Evolutionary conservation across 1,140 invertebrate species (phyloP).

Genomic region (Drosophila erecta): DNA sequence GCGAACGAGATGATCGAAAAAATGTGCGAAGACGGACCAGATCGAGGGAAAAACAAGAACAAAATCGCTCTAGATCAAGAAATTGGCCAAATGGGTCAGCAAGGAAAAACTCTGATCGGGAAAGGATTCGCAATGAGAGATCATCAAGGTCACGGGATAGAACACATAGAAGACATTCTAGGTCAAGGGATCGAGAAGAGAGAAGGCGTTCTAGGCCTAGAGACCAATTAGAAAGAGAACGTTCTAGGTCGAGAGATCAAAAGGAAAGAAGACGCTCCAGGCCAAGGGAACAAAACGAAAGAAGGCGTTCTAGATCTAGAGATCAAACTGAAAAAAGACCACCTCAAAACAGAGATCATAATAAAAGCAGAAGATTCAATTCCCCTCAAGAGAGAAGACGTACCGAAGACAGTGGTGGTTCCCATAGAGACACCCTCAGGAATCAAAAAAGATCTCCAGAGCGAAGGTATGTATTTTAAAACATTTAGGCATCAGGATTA

Average conservation of each 20-base stretch:
- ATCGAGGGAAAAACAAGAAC: conserved; percentile 24
- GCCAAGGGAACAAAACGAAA: conserved; percentile 12
- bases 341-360: conserved; percentile 10
- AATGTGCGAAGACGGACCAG: conserved; percentile 16
- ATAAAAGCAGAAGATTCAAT: conserved; percentile 8
- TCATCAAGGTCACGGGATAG: conserved; percentile 15
- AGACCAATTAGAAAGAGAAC: conserved; percentile 7
- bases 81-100: neutral
- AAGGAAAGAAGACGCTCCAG: conserved; percentile 9
- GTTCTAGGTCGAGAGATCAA: conserved; percentile 28
- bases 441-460: conserved; percentile 5
- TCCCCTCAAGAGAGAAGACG: conserved; percentile 26
- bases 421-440: conserved; percentile 15
- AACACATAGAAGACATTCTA: conserved; percentile 9
- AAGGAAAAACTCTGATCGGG: conserved; percentile 9
- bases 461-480: conserved; percentile 27
- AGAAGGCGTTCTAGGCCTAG: conserved; percentile 8
- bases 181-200: conserved; percentile 2
- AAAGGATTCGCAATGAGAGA: conserved; percentile 18
- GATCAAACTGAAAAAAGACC: neutral
- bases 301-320: conserved; percentile 19
- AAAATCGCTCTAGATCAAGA: conserved; percentile 33
- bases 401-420: conserved; percentile 10
- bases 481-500: too few species aligned
- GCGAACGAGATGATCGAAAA: conserved; percentile 15